These are phyloP conservation scores for Philereme transversata DNA, from an alignment of 2,888 invertebrate species.

Conservation along the genomic window DNA sequence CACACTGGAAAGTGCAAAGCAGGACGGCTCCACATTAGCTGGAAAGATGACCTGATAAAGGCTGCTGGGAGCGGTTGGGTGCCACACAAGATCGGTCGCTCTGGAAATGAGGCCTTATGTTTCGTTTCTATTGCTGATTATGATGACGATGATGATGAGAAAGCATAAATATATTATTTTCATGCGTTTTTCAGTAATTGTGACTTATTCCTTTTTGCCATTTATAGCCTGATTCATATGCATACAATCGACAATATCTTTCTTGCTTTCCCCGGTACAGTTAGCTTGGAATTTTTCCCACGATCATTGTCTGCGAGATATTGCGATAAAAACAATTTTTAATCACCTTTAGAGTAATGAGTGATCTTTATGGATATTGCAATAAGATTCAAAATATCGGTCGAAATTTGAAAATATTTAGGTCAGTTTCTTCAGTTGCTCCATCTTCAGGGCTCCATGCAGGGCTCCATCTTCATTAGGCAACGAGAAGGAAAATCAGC, in stretches of 20 bases:
- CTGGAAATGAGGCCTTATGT: too few species aligned
- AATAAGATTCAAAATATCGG: conserved; percentile 13
- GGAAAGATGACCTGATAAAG: too few species aligned
- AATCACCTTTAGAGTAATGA: conserved; percentile 3
- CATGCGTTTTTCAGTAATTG: background rate
- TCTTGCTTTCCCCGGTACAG: conserved; percentile 63
- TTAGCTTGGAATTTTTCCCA: conserved; percentile 69
- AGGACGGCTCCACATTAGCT: too few species aligned
- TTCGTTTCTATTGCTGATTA: too few species aligned
- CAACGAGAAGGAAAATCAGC: too few species aligned
- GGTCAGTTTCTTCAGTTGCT: conserved; percentile 15
- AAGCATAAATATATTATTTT: too few species aligned
- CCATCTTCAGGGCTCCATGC: too few species aligned
- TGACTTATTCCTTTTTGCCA: conserved; percentile 25
- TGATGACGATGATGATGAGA: too few species aligned
- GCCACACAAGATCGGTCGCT: too few species aligned
- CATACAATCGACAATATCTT: conserved; percentile 57
- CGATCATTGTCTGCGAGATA: conserved; percentile 62
- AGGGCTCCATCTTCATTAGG: too few species aligned
- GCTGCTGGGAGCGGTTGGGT: too few species aligned
- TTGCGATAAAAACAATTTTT: conserved; percentile 16
- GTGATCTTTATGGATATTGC: conserved; percentile 6
- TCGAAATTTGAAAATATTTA: background rate
- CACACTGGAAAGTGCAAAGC: too few species aligned
- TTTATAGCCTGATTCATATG: conserved; percentile 34